These are phyloP conservation scores for Mustelus asterias DNA, from an alignment of 2,113 vertebrate genomes.

Conservation along the genomic window DNA sequence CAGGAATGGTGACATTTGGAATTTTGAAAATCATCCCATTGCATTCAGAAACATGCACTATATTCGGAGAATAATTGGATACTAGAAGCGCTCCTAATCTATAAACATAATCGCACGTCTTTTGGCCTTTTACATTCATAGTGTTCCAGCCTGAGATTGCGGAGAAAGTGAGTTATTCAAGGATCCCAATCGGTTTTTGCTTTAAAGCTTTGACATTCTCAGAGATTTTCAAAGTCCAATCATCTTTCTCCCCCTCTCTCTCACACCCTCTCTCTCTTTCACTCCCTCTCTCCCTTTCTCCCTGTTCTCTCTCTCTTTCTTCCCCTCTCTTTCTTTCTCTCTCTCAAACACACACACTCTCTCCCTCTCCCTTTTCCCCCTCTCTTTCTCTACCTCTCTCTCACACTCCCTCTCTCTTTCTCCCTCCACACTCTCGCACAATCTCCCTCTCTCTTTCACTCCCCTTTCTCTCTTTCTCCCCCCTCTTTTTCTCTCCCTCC, in stretches of 20 bases:
- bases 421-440: background rate
- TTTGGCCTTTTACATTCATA: background rate
- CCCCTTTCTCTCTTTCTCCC: background rate
- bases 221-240: background rate
- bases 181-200: background rate
- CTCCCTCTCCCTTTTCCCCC: conserved; percentile 29
- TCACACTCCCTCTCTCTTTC: too few species aligned
- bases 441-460: conserved; percentile 31
- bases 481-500: background rate
- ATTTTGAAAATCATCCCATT: background rate
- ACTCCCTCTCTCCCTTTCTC: background rate
- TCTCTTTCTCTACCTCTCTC: background rate
- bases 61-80: background rate
- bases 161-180: background rate
- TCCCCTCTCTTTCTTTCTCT: background rate
- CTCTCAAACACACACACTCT: background rate
- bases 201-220: background rate
- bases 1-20: background rate
- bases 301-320: conserved; percentile 35
- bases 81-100: background rate
- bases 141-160: background rate
- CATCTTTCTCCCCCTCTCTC: background rate
- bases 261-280: background rate
- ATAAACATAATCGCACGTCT: background rate
- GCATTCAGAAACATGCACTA: background rate